These are phyloP conservation scores for Mugil cephalus DNA, from an alignment of 2,113 vertebrate genomes.

Conservation along the genomic window DNA sequence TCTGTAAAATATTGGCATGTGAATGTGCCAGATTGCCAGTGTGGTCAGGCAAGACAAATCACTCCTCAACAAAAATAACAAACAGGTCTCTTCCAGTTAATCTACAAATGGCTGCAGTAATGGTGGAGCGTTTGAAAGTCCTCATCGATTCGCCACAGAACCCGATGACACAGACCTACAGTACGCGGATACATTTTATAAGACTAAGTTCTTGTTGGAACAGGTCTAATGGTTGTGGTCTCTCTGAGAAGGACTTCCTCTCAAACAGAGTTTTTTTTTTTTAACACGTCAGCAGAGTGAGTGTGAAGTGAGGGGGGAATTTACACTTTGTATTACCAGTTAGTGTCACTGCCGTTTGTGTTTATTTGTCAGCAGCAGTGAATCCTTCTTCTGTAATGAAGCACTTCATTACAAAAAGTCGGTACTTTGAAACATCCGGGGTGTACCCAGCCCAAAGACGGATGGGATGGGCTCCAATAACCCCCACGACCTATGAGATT, in stretches of 20 bases:
- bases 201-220: slow-evolving; percentile 45
- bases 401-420: no score
- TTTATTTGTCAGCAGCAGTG: not conserved
- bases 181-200: not conserved
- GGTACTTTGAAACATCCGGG: no score
- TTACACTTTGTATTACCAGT: not conserved
- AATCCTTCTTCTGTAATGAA: not conserved
- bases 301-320: not conserved
- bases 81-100: slow-evolving; percentile 24
- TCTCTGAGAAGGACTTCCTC: slow-evolving; percentile 45
- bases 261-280: slow-evolving; percentile 7
- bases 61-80: not conserved
- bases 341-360: not conserved
- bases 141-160: slow-evolving; percentile 8
- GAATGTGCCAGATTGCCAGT: slow-evolving; percentile 20
- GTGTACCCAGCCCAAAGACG: no score
- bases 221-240: slow-evolving; percentile 52
- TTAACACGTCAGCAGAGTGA: not conserved
- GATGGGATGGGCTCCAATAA: no score
- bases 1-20: slow-evolving; percentile 23
- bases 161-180: not conserved
- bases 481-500: no score
- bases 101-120: slow-evolving; percentile 20
- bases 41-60: slow-evolving; percentile 34
- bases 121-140: slow-evolving; percentile 7